Evolutionary conservation across 2,888 invertebrate genomes (phyloP), one percentile per base, ranked within the genome.

Genomic region (Drosophila pegasa): DNA sequence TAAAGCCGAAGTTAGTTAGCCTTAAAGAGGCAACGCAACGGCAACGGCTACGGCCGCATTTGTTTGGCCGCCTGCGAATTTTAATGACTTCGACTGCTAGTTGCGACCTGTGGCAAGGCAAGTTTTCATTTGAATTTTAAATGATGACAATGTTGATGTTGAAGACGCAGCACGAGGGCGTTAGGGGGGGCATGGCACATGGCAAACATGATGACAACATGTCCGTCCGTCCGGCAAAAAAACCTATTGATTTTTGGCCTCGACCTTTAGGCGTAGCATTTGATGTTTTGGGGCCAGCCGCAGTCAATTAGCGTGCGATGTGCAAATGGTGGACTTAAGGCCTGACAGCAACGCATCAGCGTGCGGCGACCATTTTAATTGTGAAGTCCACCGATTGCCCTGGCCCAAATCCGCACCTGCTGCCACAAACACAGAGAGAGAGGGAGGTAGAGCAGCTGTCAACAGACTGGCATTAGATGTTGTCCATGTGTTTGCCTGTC

Each of bases 71-170:
- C 78, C 75, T 80, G 71, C 78, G 75, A 86, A 82, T 78, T 80
- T 83, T 75, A 78, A 86, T 86, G 86, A 85, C 71, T 79, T 76
- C 38, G 64, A 43, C 38, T 47, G 56, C 58, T 52, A 50, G 45
- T 51, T 61, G 48, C 48, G 54, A 71, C 71, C 71, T 75, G 72
- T 56, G 57, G 40, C 60, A 60, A 63, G 73, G 73, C 70, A 69
- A 75, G 81, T 82, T 86, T 75, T 74, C 70, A 80, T 87, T 87
- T 88, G 74, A 88, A 84, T 88, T 88, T 87, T 77, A 82, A 83
- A 87, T 87, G 80, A 78, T 62, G 83, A 87, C 80, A 72, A 66
- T 68, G 75, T 67, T 63, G 69, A 56, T 63, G 71, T 20, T 45
- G 37, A 50, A 16, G 54, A 45, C 18, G 40, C 33, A 31, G 54